Conservation (phyloP, 2,888 invertebrate genomes). For the Chrysolina americana region DNA sequence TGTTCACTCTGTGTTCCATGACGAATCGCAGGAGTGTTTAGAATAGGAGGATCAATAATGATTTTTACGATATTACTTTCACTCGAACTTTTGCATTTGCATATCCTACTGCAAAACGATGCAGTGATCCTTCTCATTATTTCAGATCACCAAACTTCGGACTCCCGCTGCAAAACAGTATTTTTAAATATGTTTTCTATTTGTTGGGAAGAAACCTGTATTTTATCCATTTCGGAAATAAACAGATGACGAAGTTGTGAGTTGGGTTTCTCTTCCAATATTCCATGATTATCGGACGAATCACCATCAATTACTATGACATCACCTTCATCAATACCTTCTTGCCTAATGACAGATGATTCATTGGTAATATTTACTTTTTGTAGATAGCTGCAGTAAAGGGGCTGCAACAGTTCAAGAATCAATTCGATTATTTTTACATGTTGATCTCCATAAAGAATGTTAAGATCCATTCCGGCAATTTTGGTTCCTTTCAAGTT, state of each 20-base stretch:
- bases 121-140: not conserved
- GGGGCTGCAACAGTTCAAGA: no score
- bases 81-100: not conserved
- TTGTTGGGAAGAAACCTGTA: not conserved
- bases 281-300: no score
- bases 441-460: no score
- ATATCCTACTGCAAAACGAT: not conserved
- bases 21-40: not conserved
- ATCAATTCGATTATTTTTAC: no score
- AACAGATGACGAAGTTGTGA: not conserved
- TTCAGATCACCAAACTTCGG: not conserved
- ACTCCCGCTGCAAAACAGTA: not conserved
- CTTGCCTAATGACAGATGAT: not conserved
- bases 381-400: not conserved
- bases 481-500: no score
- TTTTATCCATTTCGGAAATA: not conserved
- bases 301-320: no score
- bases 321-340: not conserved
- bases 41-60: not conserved
- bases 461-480: no score
- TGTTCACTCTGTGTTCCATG: not conserved
- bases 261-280: no score
- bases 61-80: not conserved
- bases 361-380: not conserved
- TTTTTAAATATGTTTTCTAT: not conserved